A percentile compares a stretch with the other conserved stretches of the same genome.
Evolutionary conservation across 2,888 invertebrate species (phyloP).

Genomic region (Anarsia innoxiella): DNA sequence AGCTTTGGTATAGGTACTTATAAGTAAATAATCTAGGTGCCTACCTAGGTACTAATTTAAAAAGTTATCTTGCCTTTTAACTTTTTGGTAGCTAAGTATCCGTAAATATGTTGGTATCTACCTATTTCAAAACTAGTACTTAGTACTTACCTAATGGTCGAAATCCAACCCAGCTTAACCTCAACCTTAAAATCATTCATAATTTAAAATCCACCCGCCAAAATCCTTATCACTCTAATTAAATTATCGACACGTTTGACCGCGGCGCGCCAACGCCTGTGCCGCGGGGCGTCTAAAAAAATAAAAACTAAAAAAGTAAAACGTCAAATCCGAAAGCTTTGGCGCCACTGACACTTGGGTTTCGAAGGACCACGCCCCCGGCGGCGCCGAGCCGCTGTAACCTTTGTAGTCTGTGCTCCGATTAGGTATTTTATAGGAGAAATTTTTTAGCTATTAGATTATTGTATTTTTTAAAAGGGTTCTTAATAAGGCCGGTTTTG

Average conservation of each 20-base stretch:
- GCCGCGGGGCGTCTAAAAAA: slow-evolving; percentile 44
- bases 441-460: neutral
- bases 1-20: too few relatives aligned
- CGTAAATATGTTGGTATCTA: too few relatives aligned
- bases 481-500: too few relatives aligned
- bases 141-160: too few relatives aligned
- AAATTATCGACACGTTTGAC: slow-evolving; percentile 35
- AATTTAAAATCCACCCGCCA: neutral
- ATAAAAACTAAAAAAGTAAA: slow-evolving; percentile 37
- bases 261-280: slow-evolving; percentile 40
- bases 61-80: too few relatives aligned
- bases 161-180: too few relatives aligned
- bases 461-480: too few relatives aligned
- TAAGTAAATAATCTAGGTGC: too few relatives aligned
- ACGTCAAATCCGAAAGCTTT: slow-evolving; percentile 51
- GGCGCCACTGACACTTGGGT: slow-evolving; percentile 61
- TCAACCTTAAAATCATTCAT: too few relatives aligned
- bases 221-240: slow-evolving; percentile 28
- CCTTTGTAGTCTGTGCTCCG: neutral
- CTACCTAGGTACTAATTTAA: too few relatives aligned
- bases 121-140: too few relatives aligned
- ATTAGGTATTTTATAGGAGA: neutral
- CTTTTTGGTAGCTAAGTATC: too few relatives aligned
- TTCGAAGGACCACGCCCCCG: slow-evolving; percentile 47
- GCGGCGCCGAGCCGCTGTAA: slow-evolving; percentile 45